Conservation (phyloP, 1,140 invertebrate genomes). For the Caenorhabditis briggsae region DNA sequence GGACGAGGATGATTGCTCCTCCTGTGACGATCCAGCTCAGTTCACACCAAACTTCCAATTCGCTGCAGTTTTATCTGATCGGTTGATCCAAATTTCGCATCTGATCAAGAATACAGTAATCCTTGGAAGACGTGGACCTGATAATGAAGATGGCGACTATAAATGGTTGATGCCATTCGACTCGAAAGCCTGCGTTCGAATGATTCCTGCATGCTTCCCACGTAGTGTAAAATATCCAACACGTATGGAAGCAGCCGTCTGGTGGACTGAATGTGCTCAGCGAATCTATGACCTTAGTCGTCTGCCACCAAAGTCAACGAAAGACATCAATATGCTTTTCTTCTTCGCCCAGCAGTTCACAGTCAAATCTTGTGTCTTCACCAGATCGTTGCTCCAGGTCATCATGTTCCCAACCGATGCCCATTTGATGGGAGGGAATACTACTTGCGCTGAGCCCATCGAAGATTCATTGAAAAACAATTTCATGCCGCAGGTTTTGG, state of each 20-base stretch:
- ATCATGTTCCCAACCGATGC: constrained; percentile 22
- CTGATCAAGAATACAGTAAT: not conserved
- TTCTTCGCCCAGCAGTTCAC: not conserved
- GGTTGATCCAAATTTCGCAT: not conserved
- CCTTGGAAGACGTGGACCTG: not conserved
- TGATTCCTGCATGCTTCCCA: constrained; percentile 12
- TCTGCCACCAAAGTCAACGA: not conserved
- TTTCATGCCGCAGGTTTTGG: not conserved
- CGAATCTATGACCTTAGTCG: not conserved
- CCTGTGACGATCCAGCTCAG: not conserved
- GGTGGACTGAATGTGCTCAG: not conserved
- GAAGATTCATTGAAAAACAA: not conserved
- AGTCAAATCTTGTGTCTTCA: not conserved
- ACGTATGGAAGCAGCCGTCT: not conserved
- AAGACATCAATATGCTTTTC: not conserved
- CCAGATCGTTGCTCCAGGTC: constrained; percentile 1
- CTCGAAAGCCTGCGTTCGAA: not conserved
- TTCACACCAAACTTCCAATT: constrained; percentile 1
- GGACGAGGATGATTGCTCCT: not conserved
- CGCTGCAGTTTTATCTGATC: not conserved
- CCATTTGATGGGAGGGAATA: not conserved
- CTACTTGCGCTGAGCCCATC: not conserved
- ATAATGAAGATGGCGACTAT: not conserved
- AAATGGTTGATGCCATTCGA: not conserved
- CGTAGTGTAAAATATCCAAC: not conserved